A percentile compares a stretch with the other conserved stretches of the same genome.
These are phyloP conservation scores for Alloplasta piceator DNA, from an alignment of 2,888 invertebrate genomes.

Conservation along the genomic window DNA sequence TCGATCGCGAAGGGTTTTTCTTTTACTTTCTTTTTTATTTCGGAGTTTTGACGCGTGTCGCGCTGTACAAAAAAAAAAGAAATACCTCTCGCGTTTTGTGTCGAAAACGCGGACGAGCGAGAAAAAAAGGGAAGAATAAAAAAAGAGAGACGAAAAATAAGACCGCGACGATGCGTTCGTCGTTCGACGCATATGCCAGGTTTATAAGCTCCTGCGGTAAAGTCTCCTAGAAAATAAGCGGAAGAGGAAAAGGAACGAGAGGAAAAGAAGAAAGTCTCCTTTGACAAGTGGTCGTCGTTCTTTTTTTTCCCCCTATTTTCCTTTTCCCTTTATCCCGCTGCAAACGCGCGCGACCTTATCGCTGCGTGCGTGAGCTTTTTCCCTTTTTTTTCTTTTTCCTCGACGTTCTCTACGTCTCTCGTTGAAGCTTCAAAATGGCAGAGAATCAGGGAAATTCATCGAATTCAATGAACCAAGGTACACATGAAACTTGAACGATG, in stretches of 20 bases:
- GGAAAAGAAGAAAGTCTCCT: conserved; percentile 47
- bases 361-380: conserved; percentile 33
- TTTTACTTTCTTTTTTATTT: neutral
- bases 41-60: conserved; percentile 8
- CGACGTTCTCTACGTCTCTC: conserved; percentile 12
- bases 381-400: conserved; percentile 21
- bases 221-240: conserved; percentile 72
- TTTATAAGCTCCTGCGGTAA: conserved; percentile 76
- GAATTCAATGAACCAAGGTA: conserved; percentile 85
- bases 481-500: conserved; percentile 8
- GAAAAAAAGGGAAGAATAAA: conserved; percentile 18
- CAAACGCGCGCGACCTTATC: conserved; percentile 42
- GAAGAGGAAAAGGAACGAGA: conserved; percentile 69
- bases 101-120: conserved; percentile 29
- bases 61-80: neutral
- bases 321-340: conserved; percentile 36
- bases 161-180: conserved; percentile 71
- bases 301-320: conserved; percentile 41
- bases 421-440: conserved; percentile 85
- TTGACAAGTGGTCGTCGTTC: conserved; percentile 69
- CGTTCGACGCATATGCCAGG: conserved; percentile 73
- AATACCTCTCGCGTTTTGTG: neutral
- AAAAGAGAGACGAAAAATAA: conserved; percentile 35
- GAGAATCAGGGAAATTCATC: conserved; percentile 89
- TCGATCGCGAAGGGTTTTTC: neutral